Conservation (phyloP, 2,888 invertebrate species). For the Micoletzkya japonica region DNA sequence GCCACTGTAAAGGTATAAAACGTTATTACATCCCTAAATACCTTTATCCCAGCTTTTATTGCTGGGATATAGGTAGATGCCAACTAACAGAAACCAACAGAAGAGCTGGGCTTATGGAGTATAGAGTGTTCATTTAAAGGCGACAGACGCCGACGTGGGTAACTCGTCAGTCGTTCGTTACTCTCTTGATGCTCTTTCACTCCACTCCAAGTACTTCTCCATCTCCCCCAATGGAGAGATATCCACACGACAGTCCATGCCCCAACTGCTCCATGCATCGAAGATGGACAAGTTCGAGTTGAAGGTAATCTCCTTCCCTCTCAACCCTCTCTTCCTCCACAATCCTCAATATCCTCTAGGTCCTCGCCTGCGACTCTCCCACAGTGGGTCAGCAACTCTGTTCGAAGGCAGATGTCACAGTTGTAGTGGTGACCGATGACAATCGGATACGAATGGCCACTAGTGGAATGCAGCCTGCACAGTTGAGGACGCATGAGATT, state of each 20-base stretch:
- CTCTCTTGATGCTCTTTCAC: constrained; percentile 68
- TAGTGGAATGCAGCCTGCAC: constrained; percentile 51
- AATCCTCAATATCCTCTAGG: constrained; percentile 34
- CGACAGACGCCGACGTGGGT: constrained; percentile 83
- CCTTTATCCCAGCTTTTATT: background rate
- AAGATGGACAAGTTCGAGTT: constrained; percentile 24
- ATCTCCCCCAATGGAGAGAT: constrained; percentile 55
- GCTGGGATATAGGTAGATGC: background rate
- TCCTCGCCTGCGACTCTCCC: constrained; percentile 57
- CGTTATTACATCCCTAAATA: background rate
- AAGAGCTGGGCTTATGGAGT: too few species aligned
- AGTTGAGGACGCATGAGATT: constrained; percentile 53
- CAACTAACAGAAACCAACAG: too few species aligned
- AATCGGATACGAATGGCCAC: constrained; percentile 58
- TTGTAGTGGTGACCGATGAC: constrained; percentile 52
- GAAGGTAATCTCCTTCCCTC: constrained; percentile 4
- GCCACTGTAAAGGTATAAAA: constrained; percentile 50
- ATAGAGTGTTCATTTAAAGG: constrained; percentile 69
- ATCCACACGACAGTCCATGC: constrained; percentile 53
- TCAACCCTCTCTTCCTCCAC: constrained; percentile 2
- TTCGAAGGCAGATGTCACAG: constrained; percentile 53
- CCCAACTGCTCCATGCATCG: constrained; percentile 39
- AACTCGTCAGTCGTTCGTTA: constrained; percentile 82
- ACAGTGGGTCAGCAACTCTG: constrained; percentile 51
- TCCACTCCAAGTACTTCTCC: constrained; percentile 58